Base-by-base conservation (phyloP, 2,113 vertebrate genomes). In the Cavia aperea region DNA sequence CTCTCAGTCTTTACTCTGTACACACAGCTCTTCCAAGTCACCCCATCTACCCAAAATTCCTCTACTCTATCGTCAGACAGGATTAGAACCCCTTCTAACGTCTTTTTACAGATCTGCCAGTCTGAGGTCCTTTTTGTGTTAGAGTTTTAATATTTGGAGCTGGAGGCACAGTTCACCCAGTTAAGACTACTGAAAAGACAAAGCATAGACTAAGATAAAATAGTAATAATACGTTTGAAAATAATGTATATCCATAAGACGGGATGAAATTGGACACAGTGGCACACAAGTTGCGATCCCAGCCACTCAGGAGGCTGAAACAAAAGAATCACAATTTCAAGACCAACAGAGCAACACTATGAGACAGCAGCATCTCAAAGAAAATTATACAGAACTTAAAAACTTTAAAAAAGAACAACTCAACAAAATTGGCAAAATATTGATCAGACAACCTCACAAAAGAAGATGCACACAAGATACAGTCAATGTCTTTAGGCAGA, bases 121-220 rank as follows among this genome's bases (percentile, higher is more conserved):
- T 93, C 63, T 92, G 56, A 83, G 16, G 19, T 75, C 31, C 18
- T 51, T 54, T 49, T 5, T 29, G 16, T 10, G 3, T 13, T 19
- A 54, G 6, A 18, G 31, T 54, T 51, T 78, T 29, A 78, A 19
- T 78, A 49, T 11, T 83, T 16, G n/a, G 13, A 85, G 18, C 58
- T 77, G 83, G 15, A 15, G 7, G 21, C 5, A 51, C 2, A 49
- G 46, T 39, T 90, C 18, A 70, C 12, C 36, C 21, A 56, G 29
- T 79, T 23, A 86, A 89, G 62, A 89, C 92, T 77, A 56, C 70
- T 43, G 75, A 24, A 72, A 83, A 81, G 43, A n/a, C 18, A 92
- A 84, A 26, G 68, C 26, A 84, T 23, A 60, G 31, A 81, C 9
- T 65, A 36, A 68, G 58, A 83, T 83, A 92, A 91, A 94, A 75